Evolutionary conservation across 1,140 invertebrate species (phyloP), one percentile per base, ranked within the genome.

Genomic region (Tyrophagus putrescentiae): DNA sequence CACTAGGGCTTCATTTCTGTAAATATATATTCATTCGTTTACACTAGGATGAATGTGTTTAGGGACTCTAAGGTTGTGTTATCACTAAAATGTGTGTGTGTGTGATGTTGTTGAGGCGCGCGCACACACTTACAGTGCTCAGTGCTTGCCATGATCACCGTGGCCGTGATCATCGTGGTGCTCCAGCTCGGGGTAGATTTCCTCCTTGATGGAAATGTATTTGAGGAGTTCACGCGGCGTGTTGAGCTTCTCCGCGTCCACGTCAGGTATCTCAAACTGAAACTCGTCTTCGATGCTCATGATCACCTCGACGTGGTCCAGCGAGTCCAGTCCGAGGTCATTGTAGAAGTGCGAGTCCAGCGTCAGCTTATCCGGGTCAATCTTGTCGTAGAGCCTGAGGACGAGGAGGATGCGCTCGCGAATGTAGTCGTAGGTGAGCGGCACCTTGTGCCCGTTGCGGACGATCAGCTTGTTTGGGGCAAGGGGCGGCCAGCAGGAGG

Each of bases 251-350:
- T 98, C 92, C n/a, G 92, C 87, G 79, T 98, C 92, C 60, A 77
- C 80, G 76, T 98, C 95, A 13, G 94, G 94, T 71, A 98, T 98
- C 79, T 98, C 94, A 78, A 98, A 97, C 11, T 33, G n/a, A 77
- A 99, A 99, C 75, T 99, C 95, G 78, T 98, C 94, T 75, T 98
- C 95, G 77, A 99, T 92, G 1, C 92, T 91, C 91, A 98, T 98
- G 60, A 98, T 94, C 41, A 99, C 31, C 78, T 99, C 95, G 29
- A 99, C 93, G 75, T 97, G 93, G 75, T 99, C 95, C 63, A 99
- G 74, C 5, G 92, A 97, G 71, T 98, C 95, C 61, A 98, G 75
- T 36, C 94, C 95, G 64, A 98, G 75, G 72, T 99, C 95, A 72
- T 92, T 92, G 64, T 93, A 88, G 71, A 99, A 98, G 75, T 98